Base-by-base conservation (phyloP, 2,797 vertebrate species). In the Moxostoma hubbsi region DNA sequence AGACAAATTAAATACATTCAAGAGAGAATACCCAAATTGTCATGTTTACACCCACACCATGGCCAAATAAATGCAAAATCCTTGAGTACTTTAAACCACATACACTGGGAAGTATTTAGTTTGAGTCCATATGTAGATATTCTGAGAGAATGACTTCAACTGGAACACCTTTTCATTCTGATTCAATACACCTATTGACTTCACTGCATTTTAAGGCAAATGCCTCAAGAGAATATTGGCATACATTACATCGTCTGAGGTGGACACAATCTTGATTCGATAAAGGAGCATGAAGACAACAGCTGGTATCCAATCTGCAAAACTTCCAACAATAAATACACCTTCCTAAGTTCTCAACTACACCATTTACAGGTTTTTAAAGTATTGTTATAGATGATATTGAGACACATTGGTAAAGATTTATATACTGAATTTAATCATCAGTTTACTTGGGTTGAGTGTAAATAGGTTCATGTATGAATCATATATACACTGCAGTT, bases 111-210 rank as follows among this genome's bases (percentile, higher is more conserved):
- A 73, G 5, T 36, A 50, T 59, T 67, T 36, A 46, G 50, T 12
- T 36, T 43, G 64, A 59, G 67, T 46, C 53, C 57, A 59, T 67
- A 67, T 43, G 5, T 11, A 51, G 57, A 67, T 76, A 43, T 67
- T 58, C 54, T 59, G 16, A 67, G 45, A 16, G 24, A 55, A 65
- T 1, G 36, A 57, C 15, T 24, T 75, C n/a, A 55, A 65, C 47
- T 75, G 51, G 58, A 62, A 63, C 70, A 46, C 36, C 36, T 16
- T 67, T 67, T 51, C 13, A 0, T 16, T 55, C 15, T 43, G 18
- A 18, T 75, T 75, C 10, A 55, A 55, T 47, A 75, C 18, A 65
- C 7, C 15, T 9, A 45, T 47, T 75, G 0, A 65, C 18, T 55
- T 55, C 36, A 53, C 36, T 18, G 24, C 46, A 61, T 15, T 49